Percentiles rank a stretch among this genome's conserved stretches.
Evolutionary conservation across 2,797 vertebrate genomes (phyloP).

Genomic region (Xyrichtys novacula): DNA sequence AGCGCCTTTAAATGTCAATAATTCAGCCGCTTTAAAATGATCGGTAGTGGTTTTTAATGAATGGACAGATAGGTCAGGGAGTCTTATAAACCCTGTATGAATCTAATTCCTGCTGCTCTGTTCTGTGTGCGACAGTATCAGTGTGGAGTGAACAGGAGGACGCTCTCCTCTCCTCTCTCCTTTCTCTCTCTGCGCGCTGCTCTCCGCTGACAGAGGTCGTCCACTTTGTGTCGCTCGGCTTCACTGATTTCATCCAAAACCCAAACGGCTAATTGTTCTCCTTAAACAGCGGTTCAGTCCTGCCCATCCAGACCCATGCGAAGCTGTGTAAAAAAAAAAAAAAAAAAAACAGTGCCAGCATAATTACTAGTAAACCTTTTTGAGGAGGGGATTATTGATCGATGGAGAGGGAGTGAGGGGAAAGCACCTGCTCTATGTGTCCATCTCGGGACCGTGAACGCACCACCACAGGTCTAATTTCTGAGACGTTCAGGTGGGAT

Average conservation of each 20-base stretch:
- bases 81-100: not conserved
- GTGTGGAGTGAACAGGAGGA: conserved; percentile 5
- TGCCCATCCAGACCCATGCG: conserved; percentile 24
- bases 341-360: conserved; percentile 46
- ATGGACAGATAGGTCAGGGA: not conserved
- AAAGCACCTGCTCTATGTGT: conserved; percentile 61
- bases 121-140: conserved; percentile 15
- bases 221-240: conserved; percentile 30
- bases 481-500: conserved; percentile 72
- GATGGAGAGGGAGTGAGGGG: conserved; percentile 1
- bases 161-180: conserved; percentile 17
- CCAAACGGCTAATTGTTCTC: conserved; percentile 57
- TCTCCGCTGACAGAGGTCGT: conserved; percentile 52
- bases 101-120: not conserved
- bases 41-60: not conserved
- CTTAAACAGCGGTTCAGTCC: conserved; percentile 60
- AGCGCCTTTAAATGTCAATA: no score
- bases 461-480: conserved; percentile 71
- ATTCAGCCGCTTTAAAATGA: no score
- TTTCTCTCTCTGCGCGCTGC: conserved; percentile 11
- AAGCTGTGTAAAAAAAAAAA: conserved; percentile 53
- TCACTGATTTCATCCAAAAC: conserved; percentile 44
- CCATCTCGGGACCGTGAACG: conserved; percentile 64
- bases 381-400: conserved; percentile 53
- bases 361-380: conserved; percentile 48